These are phyloP conservation scores for Cryptus armator DNA, from an alignment of 2,888 invertebrate genomes.

Conservation along the genomic window DNA sequence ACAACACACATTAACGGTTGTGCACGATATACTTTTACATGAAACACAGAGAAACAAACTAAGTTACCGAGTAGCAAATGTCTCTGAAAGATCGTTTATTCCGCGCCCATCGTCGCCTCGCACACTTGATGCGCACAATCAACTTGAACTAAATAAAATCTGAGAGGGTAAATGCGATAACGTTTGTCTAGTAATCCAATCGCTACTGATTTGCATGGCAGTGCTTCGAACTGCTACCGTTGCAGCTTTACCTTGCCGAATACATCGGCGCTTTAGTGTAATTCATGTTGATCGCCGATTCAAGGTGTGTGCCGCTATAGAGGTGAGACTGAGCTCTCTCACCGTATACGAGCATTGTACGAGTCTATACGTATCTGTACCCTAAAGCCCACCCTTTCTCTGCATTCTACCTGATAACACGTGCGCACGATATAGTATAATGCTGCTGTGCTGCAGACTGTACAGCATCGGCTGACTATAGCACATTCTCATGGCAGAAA, in stretches of 20 bases:
- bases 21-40: neutral
- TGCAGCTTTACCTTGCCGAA: slow-evolving; percentile 31
- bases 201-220: slow-evolving; percentile 54
- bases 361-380: slow-evolving; percentile 15
- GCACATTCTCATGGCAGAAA: slow-evolving; percentile 27
- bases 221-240: slow-evolving; percentile 23
- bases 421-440: neutral
- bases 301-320: neutral
- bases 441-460: neutral
- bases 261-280: slow-evolving; percentile 31
- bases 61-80: neutral
- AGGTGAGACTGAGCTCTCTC: neutral
- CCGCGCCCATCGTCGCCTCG: neutral
- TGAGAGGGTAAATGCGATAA: slow-evolving; percentile 34
- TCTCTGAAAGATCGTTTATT: neutral
- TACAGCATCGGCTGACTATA: slow-evolving; percentile 1
- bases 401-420: slow-evolving; percentile 46
- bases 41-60: neutral
- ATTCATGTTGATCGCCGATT: slow-evolving; percentile 45
- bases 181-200: slow-evolving; percentile 59
- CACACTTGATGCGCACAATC: neutral
- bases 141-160: slow-evolving; percentile 15
- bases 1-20: neutral
- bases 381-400: slow-evolving; percentile 16
- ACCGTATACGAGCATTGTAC: slow-evolving; percentile 17